These are phyloP conservation scores for Taenaris catops DNA, from an alignment of 2,888 invertebrate species.

Conservation along the genomic window DNA sequence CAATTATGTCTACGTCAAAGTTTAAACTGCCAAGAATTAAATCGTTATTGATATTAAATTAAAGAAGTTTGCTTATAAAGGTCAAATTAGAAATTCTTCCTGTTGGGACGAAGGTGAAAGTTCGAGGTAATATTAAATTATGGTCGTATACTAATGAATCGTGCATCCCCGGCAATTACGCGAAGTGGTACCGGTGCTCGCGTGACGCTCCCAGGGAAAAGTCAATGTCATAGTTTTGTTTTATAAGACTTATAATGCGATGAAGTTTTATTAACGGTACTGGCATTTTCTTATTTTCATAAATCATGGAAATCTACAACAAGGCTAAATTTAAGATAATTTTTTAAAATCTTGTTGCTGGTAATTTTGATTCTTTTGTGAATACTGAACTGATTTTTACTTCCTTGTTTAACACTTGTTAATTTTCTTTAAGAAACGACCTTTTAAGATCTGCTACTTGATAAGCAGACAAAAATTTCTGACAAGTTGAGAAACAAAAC, in stretches of 20 bases:
- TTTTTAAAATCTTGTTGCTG: too few species aligned
- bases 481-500: too few species aligned
- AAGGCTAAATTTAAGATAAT: too few species aligned
- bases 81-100: conserved; percentile 45
- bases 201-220: conserved; percentile 54
- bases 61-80: conserved; percentile 36
- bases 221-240: conserved; percentile 31
- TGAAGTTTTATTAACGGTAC: conserved; percentile 18
- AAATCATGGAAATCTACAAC: too few species aligned
- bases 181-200: conserved; percentile 62
- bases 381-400: too few species aligned
- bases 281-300: too few species aligned
- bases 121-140: conserved; percentile 62
- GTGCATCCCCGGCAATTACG: conserved; percentile 53
- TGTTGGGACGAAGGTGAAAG: conserved; percentile 51
- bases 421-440: too few species aligned
- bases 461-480: too few species aligned
- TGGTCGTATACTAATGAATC: conserved; percentile 58
- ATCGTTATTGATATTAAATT: conserved; percentile 29
- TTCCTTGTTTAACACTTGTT: too few species aligned
- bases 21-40: conserved; percentile 15
- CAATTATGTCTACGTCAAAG: conserved; percentile 6
- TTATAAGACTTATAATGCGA: conserved; percentile 27
- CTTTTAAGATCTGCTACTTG: too few species aligned
- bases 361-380: too few species aligned